Percentiles rank a stretch among this genome's conserved stretches.
These are phyloP conservation scores for Pogonocherus hispidulus DNA, from an alignment of 2,888 invertebrate genomes.

Conservation along the genomic window DNA sequence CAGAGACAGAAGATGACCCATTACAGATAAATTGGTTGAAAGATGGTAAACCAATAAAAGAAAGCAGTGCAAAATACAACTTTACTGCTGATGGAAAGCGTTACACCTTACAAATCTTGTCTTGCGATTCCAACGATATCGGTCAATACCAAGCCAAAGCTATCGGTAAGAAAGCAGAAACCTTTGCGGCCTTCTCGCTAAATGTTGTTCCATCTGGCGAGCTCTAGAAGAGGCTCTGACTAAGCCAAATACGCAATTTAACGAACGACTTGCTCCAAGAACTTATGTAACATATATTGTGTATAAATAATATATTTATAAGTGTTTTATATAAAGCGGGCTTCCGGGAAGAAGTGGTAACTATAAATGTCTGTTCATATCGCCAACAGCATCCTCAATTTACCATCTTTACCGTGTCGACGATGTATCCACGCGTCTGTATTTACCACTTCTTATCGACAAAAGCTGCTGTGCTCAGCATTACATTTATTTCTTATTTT, in stretches of 20 bases:
- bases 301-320: constrained; percentile 58
- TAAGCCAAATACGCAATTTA: constrained; percentile 53
- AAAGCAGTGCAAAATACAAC: constrained; percentile 81
- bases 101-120: constrained; percentile 83
- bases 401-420: constrained; percentile 51
- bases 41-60: constrained; percentile 91
- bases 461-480: constrained; percentile 41
- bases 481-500: constrained; percentile 46
- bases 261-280: constrained; percentile 67
- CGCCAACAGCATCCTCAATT: constrained; percentile 59
- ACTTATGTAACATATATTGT: constrained; percentile 62
- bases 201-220: constrained; percentile 78
- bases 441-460: constrained; percentile 18
- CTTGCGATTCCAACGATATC: constrained; percentile 82
- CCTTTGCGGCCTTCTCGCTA: constrained; percentile 87
- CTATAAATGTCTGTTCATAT: constrained; percentile 30
- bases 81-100: constrained; percentile 87
- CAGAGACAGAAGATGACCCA: constrained; percentile 82
- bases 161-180: constrained; percentile 88
- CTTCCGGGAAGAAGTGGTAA: constrained; percentile 38
- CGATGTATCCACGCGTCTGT: constrained; percentile 27
- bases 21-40: constrained; percentile 88
- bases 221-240: constrained; percentile 63
- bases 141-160: constrained; percentile 92
- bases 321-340: constrained; percentile 60